Conservation (phyloP, 2,797 vertebrate genomes). For the Picus viridis region DNA sequence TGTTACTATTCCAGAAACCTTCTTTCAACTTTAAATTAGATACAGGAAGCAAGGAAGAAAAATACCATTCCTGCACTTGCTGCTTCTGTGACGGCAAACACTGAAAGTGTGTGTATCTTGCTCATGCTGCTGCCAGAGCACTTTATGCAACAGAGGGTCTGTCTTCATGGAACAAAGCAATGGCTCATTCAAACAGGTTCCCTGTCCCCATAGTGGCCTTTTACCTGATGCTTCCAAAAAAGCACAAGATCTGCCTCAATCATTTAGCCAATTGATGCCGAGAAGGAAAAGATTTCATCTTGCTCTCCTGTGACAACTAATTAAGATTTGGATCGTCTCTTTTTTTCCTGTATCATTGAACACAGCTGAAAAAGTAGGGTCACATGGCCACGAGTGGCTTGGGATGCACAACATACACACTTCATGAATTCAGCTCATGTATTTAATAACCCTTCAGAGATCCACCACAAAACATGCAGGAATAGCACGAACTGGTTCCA, state of each 20-base stretch:
- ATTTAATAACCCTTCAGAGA: constrained; percentile 14
- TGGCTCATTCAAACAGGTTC: constrained; percentile 14
- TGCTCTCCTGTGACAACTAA: not conserved
- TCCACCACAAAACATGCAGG: not conserved
- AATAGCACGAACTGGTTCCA: not conserved
- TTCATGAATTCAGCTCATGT: constrained; percentile 4
- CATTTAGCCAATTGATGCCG: not conserved
- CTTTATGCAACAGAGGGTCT: constrained; percentile 1
- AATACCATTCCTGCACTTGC: constrained; percentile 6
- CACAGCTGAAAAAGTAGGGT: not conserved
- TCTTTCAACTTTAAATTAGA: constrained; percentile 55
- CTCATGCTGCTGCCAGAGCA: constrained; percentile 36
- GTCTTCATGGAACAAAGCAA: constrained; percentile 32
- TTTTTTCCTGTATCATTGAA: not conserved
- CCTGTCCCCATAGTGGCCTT: not conserved
- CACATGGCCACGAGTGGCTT: not conserved
- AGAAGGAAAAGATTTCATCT: not conserved
- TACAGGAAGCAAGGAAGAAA: constrained; percentile 34
- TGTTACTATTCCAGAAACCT: constrained; percentile 44
- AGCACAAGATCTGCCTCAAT: not conserved
- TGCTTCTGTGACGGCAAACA: not conserved
- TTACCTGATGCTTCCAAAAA: not conserved
- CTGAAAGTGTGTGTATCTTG: constrained; percentile 9
- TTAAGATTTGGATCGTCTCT: not conserved
- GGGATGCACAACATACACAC: not conserved